Conservation (phyloP, 2,113 vertebrate genomes). For the Xenopus borealis region DNA sequence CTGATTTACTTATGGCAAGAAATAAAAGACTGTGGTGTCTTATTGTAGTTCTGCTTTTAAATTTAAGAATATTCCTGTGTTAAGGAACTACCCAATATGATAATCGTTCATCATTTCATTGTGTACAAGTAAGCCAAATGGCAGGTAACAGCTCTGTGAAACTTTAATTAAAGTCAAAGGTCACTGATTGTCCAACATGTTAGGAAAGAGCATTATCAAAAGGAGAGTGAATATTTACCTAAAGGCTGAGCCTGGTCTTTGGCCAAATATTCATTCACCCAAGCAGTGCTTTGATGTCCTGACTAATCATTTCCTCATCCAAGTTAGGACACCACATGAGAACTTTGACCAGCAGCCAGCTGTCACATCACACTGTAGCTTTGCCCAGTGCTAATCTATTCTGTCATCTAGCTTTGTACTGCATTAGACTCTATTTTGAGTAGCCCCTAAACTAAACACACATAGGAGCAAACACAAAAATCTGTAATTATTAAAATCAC, state of each 20-base stretch:
- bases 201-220: constrained; percentile 38
- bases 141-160: neutral
- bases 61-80: too few relatives aligned
- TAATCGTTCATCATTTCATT: too few relatives aligned
- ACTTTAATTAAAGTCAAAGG: constrained; percentile 23
- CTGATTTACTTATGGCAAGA: too few relatives aligned
- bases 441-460: neutral
- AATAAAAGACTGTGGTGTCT: too few relatives aligned
- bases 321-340: constrained; percentile 59
- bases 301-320: constrained; percentile 67
- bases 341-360: constrained; percentile 60
- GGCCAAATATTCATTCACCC: constrained; percentile 52
- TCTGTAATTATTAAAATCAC: too few relatives aligned
- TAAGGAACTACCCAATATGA: too few relatives aligned
- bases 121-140: too few relatives aligned
- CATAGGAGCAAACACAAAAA: too few relatives aligned
- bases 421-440: neutral
- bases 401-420: neutral
- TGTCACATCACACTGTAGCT: constrained; percentile 39
- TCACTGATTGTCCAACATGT: constrained; percentile 7
- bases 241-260: constrained; percentile 50
- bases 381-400: neutral
- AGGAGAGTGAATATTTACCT: constrained; percentile 47
- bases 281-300: constrained; percentile 66
- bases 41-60: too few relatives aligned